These are phyloP conservation scores for Neoniphon sammara DNA, from an alignment of 2,797 vertebrate species.

Conservation along the genomic window DNA sequence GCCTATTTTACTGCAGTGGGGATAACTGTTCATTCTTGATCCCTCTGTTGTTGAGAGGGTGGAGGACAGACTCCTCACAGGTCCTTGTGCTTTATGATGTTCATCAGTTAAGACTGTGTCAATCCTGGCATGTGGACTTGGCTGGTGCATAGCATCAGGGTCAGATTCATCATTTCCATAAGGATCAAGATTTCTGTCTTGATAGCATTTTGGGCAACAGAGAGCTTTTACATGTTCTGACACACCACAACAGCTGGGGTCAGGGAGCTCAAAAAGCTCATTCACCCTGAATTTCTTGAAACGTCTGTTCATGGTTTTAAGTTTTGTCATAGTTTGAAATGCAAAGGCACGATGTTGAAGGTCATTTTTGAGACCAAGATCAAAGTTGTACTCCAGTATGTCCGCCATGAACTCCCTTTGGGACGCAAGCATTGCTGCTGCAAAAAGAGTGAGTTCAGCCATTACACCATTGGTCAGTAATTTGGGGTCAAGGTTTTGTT, in stretches of 20 bases:
- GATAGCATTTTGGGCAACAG: constrained; percentile 41
- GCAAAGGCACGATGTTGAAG: constrained; percentile 6
- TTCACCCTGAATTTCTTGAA: neutral
- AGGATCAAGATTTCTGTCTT: constrained; percentile 11
- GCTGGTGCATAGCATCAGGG: neutral
- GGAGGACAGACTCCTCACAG: neutral
- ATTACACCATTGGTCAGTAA: constrained; percentile 53
- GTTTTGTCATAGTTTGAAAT: neutral
- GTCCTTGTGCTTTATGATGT: constrained; percentile 6
- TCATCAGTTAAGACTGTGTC: neutral
- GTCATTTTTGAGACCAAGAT: constrained; percentile 38
- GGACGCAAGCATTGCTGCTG: constrained; percentile 2
- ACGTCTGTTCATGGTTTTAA: fast-evolving
- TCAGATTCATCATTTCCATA: neutral
- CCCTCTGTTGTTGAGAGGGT: constrained; percentile 2
- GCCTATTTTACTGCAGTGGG: constrained; percentile 28
- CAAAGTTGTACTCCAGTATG: constrained; percentile 50
- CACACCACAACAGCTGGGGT: neutral
- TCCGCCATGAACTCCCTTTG: constrained; percentile 37
- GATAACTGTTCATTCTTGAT: neutral
- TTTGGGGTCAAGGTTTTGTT: constrained; percentile 35
- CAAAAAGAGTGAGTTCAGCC: constrained; percentile 36
- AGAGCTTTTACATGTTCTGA: fast-evolving
- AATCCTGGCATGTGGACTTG: neutral
- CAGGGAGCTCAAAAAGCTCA: constrained; percentile 30